Percentiles rank a stretch among this genome's conserved stretches.
Evolutionary conservation across 2,113 vertebrate genomes (phyloP).

Genomic region (Lynx canadensis): DNA sequence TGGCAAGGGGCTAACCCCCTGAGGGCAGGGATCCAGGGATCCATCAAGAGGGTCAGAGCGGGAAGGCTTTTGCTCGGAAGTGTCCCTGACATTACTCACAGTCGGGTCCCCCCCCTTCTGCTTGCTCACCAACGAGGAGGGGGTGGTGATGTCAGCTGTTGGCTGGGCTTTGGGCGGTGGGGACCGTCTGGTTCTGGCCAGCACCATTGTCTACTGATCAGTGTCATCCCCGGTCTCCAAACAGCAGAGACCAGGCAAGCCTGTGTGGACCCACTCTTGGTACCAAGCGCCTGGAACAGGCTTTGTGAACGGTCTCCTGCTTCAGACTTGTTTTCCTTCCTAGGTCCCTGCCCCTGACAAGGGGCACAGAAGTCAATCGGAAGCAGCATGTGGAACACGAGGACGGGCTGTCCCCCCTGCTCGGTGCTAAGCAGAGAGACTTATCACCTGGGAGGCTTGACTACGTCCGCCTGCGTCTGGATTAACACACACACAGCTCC

Average conservation of each 20-base stretch:
- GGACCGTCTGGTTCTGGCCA: background rate
- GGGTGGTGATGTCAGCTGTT: background rate
- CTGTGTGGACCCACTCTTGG: fast-evolving
- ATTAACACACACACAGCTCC: background rate
- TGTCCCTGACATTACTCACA: background rate
- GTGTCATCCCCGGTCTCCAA: background rate
- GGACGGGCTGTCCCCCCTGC: too few species aligned
- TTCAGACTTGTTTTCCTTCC: background rate
- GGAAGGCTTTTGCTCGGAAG: background rate
- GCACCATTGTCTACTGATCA: fast-evolving
- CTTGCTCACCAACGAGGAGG: fast-evolving
- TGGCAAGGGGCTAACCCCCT: fast-evolving
- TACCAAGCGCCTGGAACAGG: background rate
- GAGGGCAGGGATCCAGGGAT: fast-evolving
- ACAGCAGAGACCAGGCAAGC: fast-evolving
- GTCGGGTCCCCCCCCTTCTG: too few species aligned
- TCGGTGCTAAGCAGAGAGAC: too few species aligned
- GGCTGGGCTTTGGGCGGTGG: background rate
- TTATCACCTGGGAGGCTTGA: fast-evolving
- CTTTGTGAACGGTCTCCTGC: background rate
- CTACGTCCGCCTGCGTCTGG: fast-evolving
- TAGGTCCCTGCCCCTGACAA: background rate
- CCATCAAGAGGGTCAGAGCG: background rate
- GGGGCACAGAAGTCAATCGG: fast-evolving
- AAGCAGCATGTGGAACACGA: fast-evolving